Evolutionary conservation across 2,797 vertebrate species (phyloP).

Genomic region (Karalla daura): DNA sequence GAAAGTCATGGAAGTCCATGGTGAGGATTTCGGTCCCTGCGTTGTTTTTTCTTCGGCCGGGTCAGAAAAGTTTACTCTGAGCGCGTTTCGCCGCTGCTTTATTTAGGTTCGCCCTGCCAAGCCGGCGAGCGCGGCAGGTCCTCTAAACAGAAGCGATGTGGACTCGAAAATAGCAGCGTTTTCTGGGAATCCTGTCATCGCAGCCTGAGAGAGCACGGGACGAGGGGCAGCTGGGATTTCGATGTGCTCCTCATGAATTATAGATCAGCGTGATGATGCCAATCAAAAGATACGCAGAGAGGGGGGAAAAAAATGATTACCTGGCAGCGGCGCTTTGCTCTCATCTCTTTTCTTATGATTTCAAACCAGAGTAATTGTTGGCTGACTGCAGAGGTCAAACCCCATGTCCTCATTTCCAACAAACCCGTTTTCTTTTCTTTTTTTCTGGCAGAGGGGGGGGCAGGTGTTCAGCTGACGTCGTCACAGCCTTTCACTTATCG

Average conservation of each 20-base stretch:
- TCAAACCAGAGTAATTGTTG: conserved; percentile 2
- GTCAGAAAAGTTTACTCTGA: conserved; percentile 10
- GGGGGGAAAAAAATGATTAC: background rate
- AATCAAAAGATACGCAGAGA: background rate
- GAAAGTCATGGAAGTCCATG: background rate
- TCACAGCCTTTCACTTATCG: background rate
- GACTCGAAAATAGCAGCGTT: background rate
- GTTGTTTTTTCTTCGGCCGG: background rate
- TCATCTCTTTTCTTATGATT: background rate
- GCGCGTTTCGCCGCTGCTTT: background rate
- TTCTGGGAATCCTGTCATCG: background rate
- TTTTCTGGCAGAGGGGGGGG: no score
- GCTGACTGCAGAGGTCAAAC: background rate
- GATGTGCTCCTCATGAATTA: background rate
- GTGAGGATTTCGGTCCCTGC: background rate
- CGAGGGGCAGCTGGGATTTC: background rate
- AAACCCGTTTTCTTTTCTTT: background rate
- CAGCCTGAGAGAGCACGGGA: background rate
- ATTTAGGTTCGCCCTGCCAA: conserved; percentile 16
- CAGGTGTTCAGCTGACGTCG: background rate
- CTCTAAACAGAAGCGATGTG: background rate
- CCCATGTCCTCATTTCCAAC: background rate
- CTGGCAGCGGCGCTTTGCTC: background rate
- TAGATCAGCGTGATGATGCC: background rate
- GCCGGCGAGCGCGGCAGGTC: background rate